Base-by-base conservation (phyloP, 2,113 vertebrate species). In the Psettodes erumei region DNA sequence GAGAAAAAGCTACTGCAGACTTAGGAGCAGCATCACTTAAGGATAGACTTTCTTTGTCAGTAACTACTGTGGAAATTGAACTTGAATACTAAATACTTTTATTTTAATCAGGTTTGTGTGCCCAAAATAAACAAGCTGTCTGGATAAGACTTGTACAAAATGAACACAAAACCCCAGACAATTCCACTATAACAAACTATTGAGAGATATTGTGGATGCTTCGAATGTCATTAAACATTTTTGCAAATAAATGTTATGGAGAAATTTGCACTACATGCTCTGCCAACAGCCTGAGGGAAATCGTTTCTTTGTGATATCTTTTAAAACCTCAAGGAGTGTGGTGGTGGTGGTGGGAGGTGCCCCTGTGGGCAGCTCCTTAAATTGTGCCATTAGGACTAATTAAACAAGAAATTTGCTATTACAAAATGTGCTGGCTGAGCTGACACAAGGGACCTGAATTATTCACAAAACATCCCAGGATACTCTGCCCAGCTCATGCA, bases 381-480 rank as follows among this genome's bases (percentile, higher is more conserved):
- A 51, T 8, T 13, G 40, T 67, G 51, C 18, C 32, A 23, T 47
- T 53, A 30, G 8, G 25, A 10, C 45, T 66, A 7, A 71, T 66
- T 66, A 55, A 66, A 66, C 18, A 43, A 8, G 28, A 67, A 1
- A 16, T 55, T 28, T 58, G 21, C 30, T 23, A 2, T 68, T 27
- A 32, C 12, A 54, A 75, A 69, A 50, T 13, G 60, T 19, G n/a
- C 16, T 15, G 6, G n/a, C 15, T n/a, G n/a, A 35, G 48, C 19
- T 43, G 28, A 66, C 8, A 18, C 0, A 42, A 21, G 38, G 12
- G 15, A 10, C 9, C 54, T 53, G 54, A 71, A 54, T 66, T 74
- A 53, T 62, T 77, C 25, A 60, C n/a, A n/a, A 33, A 30, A 35
- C 25, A 23, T 65, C 33, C n/a, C 33, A 35, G 50, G 28, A 73